Evolutionary conservation across 2,888 invertebrate genomes (phyloP), one percentile per base, ranked within the genome.

Genomic region (Phania funesta): DNA sequence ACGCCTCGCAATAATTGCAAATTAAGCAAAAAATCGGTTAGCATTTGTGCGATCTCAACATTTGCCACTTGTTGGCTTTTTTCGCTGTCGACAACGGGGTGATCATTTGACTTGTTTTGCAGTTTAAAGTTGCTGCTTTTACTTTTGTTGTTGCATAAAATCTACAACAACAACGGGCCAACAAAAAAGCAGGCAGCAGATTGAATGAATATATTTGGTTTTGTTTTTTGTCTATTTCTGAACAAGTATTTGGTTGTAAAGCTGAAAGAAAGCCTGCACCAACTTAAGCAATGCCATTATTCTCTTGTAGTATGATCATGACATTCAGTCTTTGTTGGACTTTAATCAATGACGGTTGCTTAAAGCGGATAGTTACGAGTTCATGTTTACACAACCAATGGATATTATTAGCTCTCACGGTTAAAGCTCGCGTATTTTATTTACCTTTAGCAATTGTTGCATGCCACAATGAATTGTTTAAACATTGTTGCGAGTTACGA

Each of bases 301-400:
- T 35, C 71, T 71, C 71, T 60, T 35, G 32, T 24, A 16, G 60
- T 73, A 62, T 87, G 88, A 85, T 87, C 88, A 86, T 88, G 88
- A 88, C 89, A 88, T 89, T 89, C 88, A 89, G 89, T 89, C 88
- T 85, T 83, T 85, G 86, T 86, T 85, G 84, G 88, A 86, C 87
- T 86, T 85, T 86, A 84, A 84, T 82, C 85, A 82, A 80, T 83
- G 85, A 83, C 85, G 87, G 87, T 87, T 85, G 85, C 26, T 74
- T 74, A 71, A 64, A 73, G 83, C 85, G 86, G 48, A 48, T 41
- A 35, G 5, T 8, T 68, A 11, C 8, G 13, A 48, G 41, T 22
- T 9, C 3, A 24, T 44, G 18, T n/a, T 13, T 26, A 26, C n/a
- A 48, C 5, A 3, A 54, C 26, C 8, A 48, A 65, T 41, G 9